Base-by-base conservation (phyloP, 2,888 invertebrate genomes). In the Itoplectis maculator region DNA sequence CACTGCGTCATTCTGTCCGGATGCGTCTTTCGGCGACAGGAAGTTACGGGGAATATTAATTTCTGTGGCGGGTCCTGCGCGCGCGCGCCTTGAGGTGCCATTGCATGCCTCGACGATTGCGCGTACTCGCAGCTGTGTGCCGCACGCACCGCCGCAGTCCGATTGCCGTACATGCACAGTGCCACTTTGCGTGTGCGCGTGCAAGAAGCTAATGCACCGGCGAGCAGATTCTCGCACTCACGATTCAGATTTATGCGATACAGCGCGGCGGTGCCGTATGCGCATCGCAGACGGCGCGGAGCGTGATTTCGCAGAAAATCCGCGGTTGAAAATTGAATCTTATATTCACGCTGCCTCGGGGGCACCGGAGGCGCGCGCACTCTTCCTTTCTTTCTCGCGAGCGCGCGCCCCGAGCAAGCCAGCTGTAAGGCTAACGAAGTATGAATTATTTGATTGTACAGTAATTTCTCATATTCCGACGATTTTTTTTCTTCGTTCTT, bases 231-330 rank as follows among this genome's bases (percentile, higher is more conserved):
- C 77, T 77, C 81, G 73, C 68, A 69, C 68, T 81, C 73, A 63
- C 73, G 73, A 78, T 78, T 82, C 56, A 82, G 81, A 82, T 78
- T 82, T 82, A 79, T 79, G 82, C 66, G 79, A 79, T 68, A 54
- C 72, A 66, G 74, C 69, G 51, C 45, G 23, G 51, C 45, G 23
- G 74, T 63, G 51, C 45, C 42, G 69, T 65, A 45, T 40, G 69
- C 23, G 82, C 40, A 37, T 47, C 49, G 56, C 76, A 70, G 56
- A 66, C 73, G 75, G 47, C 42, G 56, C 8, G 54, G 37, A 79
- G 40, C 18, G 69, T 74, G 68, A 82, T 78, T 73, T 69, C 35
- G 74, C 74, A 49, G 47, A 78, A 78, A 78, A 54, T 18, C 23
- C 63, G 59, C 18, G 51, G 47, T 15, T 69, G 42, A 68, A 79